Base-by-base conservation (phyloP, 64 coral and sea anemone genomes). In the Platygyra sinensis region DNA sequence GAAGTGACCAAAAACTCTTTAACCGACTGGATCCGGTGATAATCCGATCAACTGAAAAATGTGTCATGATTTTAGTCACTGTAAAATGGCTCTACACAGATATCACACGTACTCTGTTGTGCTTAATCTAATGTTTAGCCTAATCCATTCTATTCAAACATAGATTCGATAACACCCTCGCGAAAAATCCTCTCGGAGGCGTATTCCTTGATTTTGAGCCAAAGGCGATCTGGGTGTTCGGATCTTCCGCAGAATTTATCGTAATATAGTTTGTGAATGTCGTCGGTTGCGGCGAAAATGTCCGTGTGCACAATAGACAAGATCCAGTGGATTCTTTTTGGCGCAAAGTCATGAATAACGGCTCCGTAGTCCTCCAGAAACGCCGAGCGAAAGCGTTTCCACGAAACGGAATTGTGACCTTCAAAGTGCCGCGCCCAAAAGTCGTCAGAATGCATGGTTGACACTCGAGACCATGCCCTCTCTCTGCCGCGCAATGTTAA, bases 311-410 rank as follows among this genome's bases (percentile, higher is more conserved):
- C 39, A 22, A 94, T 90, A 30, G 82, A 90, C 18, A 94, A 30
- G 65, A 94, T 87, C 93, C 93, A 94, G 24, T 94, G 77, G 5
- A 94, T 62, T 30, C 93, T 86, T 15, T 80, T 22, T 2, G 93
- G 93, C 5, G 93, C 80, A 80, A 94, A 94, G 10, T 86, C 87
- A 9, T 90, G 79, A 13, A 94, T 94, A 15, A 90, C 49, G 22
- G 17, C 10, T 10, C 93, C 93, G n/a, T 94, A 94, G 17, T 94
- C 88, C 27, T 91, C 27, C 39, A 94, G 87, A 90, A 94, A 94
- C 15, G 93, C 93, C 17, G 89, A 39, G 8, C 93, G 93, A 24
- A 94, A 94, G 4, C 60, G 64, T 49, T 78, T 74, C 93, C 93
- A 94, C 4, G 88, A 87, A 19, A 91, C 51, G 22, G 90, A 86